Evolutionary conservation across 92 coral and sea anemone species (phyloP), one percentile per base, ranked within the genome.

Genomic region (Porites lobata): DNA sequence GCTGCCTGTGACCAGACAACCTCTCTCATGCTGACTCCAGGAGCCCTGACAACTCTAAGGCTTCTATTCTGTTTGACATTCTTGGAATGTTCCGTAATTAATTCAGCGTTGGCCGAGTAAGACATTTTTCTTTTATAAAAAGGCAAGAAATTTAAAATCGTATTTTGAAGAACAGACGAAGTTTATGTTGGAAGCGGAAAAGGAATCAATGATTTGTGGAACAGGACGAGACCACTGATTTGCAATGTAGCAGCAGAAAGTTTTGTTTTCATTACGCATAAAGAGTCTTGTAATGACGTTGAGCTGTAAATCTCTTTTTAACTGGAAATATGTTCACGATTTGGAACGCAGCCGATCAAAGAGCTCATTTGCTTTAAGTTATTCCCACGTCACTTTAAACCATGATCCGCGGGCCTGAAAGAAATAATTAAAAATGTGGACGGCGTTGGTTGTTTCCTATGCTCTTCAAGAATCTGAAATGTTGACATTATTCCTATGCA

Each of bases 401-500:
- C 32, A 58, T 9, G 5, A 38, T 38, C 47, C 47, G 47, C 63
- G 63, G 17, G 63, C 13, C 63, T 9, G 18, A 58, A 15, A 11
- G 13, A 15, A 10, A 57, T 57, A 0, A 17, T 15, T 13, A 19
- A 15, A 13, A 15, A 7, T 62, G 20, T 62, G 66, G 12, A 57
- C 17, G 63, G 47, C 47, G 12, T 10, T 21, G 32, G 12, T 6
- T 69, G 50, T 62, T 62, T 59, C 71, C 87, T 58, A 3, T 62
- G 78, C 77, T 50, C 61, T 59, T 74, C 65, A 72, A 83, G 87
- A 83, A 83, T 83, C 62, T 83, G 50, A 72, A 72, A 62, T 83
- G 87, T 83, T 83, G 87, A 83, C 87, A 72, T 74, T 57, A 72
- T 72, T 83, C 62, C 80, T 12, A 73, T 83, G 58, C 71, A 63